phyloP scores from a whole-genome alignment of 1,140 invertebrate species.

The Pachypeltis micranthus region DNA sequence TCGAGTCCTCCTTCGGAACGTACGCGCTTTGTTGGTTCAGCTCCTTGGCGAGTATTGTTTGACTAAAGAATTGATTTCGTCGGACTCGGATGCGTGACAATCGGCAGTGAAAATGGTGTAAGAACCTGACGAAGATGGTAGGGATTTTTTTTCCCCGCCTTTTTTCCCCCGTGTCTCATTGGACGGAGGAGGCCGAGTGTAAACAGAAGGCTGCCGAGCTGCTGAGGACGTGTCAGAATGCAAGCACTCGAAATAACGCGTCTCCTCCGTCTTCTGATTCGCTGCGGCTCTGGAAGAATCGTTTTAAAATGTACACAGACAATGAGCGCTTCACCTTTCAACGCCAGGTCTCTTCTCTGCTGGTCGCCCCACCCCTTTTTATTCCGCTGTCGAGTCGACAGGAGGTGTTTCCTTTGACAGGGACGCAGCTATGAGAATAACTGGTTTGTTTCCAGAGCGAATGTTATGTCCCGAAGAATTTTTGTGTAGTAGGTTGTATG shows the following conservation, averaged over 20 bases:
- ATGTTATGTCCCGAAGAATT: no score
- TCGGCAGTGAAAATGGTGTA: no score
- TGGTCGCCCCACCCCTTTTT: background rate
- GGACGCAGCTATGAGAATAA: no score
- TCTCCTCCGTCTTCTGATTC: background rate
- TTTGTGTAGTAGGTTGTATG: background rate
- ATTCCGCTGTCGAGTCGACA: background rate
- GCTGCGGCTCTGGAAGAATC: constrained; percentile 1
- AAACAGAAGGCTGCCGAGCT: background rate
- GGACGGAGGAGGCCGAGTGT: background rate
- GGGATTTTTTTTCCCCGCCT: no score
- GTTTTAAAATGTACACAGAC: constrained; percentile 9
- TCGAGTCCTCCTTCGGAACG: background rate
- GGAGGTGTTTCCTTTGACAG: no score
- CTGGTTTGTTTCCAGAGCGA: no score
- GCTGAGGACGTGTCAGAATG: constrained; percentile 3
- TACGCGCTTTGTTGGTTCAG: background rate
- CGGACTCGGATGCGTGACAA: background rate
- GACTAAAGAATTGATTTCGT: constrained; percentile 4
- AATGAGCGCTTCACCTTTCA: background rate
- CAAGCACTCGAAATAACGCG: background rate
- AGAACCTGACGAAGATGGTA: background rate
- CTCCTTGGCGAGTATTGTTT: background rate
- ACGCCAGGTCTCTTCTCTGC: no score
- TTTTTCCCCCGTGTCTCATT: no score